A percentile compares a stretch with the other conserved stretches of the same genome.
phyloP scores from a whole-genome alignment of 2,888 invertebrate genomes.

The Pyrochroa serraticornis region DNA sequence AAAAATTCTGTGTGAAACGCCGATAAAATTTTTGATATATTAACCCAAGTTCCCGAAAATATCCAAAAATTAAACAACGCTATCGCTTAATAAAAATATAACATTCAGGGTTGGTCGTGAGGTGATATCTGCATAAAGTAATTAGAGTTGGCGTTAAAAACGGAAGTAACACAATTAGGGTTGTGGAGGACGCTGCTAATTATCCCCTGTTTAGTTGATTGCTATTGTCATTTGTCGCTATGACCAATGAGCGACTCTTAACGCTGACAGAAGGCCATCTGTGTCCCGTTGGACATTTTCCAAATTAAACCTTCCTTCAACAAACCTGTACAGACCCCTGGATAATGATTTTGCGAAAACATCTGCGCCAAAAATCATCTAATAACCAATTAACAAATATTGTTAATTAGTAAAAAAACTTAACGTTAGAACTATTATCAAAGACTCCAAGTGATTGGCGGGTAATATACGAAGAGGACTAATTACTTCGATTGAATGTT shows the following conservation, averaged over 20 bases:
- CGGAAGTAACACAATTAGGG: conserved; percentile 30
- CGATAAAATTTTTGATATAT: neutral
- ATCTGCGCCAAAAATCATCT: too few relatives aligned
- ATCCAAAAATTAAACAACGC: conserved; percentile 3
- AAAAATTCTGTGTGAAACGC: conserved; percentile 5
- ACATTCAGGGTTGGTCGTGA: neutral
- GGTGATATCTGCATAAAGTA: conserved; percentile 7
- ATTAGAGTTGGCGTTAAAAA: conserved; percentile 28
- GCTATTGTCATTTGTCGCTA: conserved; percentile 47
- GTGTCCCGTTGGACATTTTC: conserved; percentile 44
- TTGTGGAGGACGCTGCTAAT: conserved; percentile 27
- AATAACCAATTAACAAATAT: too few relatives aligned
- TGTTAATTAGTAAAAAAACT: too few relatives aligned
- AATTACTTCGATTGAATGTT: conserved; percentile 13
- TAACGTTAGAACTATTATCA: too few relatives aligned
- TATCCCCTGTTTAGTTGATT: conserved; percentile 35
- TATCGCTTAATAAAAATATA: neutral
- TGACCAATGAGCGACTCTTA: conserved; percentile 51
- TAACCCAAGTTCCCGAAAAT: neutral
- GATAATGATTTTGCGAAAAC: too few relatives aligned
- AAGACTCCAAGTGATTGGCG: too few relatives aligned
- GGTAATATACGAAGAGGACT: too few relatives aligned
- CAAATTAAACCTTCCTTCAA: conserved; percentile 42
- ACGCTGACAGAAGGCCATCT: conserved; percentile 49
- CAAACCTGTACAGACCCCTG: too few relatives aligned